Evolutionary conservation across 2,113 vertebrate genomes (phyloP).

Genomic region (Prochilodus magdalenae): DNA sequence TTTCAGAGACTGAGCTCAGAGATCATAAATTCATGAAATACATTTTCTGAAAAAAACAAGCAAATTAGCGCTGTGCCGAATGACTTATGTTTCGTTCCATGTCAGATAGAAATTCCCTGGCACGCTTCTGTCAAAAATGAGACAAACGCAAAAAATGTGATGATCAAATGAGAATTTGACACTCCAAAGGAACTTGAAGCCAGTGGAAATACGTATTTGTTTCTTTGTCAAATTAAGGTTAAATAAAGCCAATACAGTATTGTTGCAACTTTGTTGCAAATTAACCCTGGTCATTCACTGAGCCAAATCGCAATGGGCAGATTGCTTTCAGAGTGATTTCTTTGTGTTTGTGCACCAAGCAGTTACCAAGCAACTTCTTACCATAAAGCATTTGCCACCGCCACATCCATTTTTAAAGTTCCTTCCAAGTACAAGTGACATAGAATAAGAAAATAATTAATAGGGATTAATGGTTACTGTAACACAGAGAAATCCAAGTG

Average conservation of each 20-base stretch:
- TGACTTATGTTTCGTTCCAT: not conserved
- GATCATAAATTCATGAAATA: conserved; percentile 1
- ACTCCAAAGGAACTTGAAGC: not conserved
- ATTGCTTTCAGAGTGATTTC: not conserved
- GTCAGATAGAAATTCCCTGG: conserved; percentile 1
- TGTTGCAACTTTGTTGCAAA: too few species aligned
- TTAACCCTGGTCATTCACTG: not conserved
- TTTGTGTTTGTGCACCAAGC: not conserved
- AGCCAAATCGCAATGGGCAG: not conserved
- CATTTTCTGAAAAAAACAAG: not conserved
- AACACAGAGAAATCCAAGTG: too few species aligned
- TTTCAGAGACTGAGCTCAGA: not conserved
- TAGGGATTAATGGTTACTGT: not conserved
- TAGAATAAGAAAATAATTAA: not conserved
- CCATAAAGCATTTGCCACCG: not conserved
- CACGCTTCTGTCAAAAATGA: not conserved
- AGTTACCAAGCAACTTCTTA: not conserved
- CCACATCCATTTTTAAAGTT: not conserved
- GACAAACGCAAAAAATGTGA: not conserved
- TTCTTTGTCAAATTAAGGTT: not conserved
- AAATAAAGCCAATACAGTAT: not conserved
- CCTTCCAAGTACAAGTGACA: not conserved
- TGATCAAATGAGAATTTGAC: conserved; percentile 1
- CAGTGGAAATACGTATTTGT: not conserved
- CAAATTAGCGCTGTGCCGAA: not conserved